Base-by-base conservation (phyloP, 2,888 invertebrate genomes). In the Aporophyla nigra region DNA sequence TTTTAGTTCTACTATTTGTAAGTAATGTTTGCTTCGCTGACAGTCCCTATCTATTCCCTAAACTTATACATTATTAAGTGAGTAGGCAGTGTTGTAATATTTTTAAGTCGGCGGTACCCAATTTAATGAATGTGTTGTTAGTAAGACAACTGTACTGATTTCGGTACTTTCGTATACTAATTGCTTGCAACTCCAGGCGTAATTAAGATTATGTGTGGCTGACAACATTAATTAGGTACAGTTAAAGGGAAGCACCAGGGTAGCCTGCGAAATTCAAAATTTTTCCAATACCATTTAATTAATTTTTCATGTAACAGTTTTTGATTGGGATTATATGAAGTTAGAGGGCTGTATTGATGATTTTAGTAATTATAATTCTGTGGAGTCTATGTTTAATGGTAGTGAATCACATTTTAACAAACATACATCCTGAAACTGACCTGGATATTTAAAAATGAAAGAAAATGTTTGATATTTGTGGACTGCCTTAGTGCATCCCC, bases 1-100 rank as follows among this genome's bases (percentile, higher is more conserved):
- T 75, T 74, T 74, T 33, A 75, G 76, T 75, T 78, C 21, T 58
- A 43, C 51, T 62, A 43, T 51, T 67, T 67, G 56, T 82, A 49
- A 81, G 27, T 61, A 74, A 65, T 81, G 74, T 80, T 65, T 74
- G 74, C 46, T 59, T 54, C 27, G 58, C 65, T 78, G 81, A 81
- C 81, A 65, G 74, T 33, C 33, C 3, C 62, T 51, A 27, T 12
- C 46, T 12, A n/a, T n/a, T 46, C 51, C 58, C 16, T 46, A 59
- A 40, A 24, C 73, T 5, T 21, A 21, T 33, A 51, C 58, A 77
- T 66, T 33, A 49, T 79, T 54, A 24, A 46, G 43, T 59, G n/a
- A 70, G 27, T 53, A 53, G 10, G 7, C 33, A 19, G 7, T 27
- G 40, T 10, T 65, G 49, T 53, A 33, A 70, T 76, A 76, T 78